A percentile compares a stretch with the other conserved stretches of the same genome.
Conservation (phyloP, 2,888 invertebrate species). For the Dinocampus coccinellae region DNA sequence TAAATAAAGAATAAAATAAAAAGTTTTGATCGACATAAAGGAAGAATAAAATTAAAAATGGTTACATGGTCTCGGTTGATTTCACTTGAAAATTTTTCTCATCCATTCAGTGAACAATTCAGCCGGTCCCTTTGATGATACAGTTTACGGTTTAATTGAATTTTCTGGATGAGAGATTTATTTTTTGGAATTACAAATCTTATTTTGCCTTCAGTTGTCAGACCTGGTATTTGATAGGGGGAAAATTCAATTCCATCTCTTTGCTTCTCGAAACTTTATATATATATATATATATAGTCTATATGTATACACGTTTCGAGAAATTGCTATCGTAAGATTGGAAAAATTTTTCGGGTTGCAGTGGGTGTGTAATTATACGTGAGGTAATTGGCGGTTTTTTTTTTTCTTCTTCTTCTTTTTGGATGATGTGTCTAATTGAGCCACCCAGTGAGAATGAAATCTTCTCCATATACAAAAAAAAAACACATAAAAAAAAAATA, state of each 20-base stretch:
- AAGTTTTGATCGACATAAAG: neutral
- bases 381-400: neutral
- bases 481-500: no score
- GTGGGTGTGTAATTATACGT: neutral
- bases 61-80: neutral
- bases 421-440: neutral
- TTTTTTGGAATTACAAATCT: constrained; percentile 18
- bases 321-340: neutral
- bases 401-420: neutral
- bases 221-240: neutral
- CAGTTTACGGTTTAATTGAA: constrained; percentile 31
- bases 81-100: constrained; percentile 7
- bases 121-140: constrained; percentile 24
- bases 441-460: neutral
- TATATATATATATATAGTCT: neutral
- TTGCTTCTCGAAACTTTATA: neutral
- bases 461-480: neutral
- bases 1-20: neutral
- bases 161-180: constrained; percentile 30
- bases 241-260: neutral
- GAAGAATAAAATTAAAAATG: neutral
- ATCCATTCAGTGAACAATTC: neutral
- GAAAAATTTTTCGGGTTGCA: neutral
- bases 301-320: neutral
- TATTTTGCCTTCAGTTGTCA: neutral